Percentiles rank a stretch among this genome's conserved stretches.
Evolutionary conservation across 2,888 invertebrate species (phyloP).

Genomic region (Ommatoiulus sabulosus): DNA sequence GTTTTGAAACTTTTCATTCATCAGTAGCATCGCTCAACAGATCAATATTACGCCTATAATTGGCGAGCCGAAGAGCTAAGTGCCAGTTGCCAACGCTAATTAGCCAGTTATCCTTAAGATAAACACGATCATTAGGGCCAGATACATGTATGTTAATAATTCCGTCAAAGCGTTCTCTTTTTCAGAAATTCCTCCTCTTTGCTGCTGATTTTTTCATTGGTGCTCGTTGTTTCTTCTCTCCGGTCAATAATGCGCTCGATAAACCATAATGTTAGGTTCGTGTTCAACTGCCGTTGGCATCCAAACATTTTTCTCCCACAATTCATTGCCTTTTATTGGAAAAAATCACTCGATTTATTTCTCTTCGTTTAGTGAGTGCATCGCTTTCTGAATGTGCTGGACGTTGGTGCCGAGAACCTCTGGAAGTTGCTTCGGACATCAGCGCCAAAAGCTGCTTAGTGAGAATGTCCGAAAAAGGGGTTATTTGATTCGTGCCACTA

Average conservation of each 20-base stretch:
- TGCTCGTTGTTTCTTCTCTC: neutral
- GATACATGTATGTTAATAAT: neutral
- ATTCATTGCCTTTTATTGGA: slow-evolving; percentile 35
- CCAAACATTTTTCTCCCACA: slow-evolving; percentile 8
- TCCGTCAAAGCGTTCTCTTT: neutral
- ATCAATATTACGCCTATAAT: neutral
- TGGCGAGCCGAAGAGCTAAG: neutral
- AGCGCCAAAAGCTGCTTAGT: neutral
- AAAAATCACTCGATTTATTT: slow-evolving; percentile 21
- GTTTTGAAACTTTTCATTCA: neutral
- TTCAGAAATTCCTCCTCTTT: neutral
- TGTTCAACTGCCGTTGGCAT: slow-evolving; percentile 33
- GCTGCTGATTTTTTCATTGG: neutral
- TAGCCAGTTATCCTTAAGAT: neutral
- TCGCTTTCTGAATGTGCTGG: neutral
- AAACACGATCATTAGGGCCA: neutral
- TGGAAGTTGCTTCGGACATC: neutral
- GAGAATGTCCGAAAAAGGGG: neutral
- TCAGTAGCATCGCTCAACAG: neutral
- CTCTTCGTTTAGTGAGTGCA: neutral
- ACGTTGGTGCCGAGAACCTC: neutral
- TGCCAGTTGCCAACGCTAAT: neutral
- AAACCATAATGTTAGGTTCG: slow-evolving; percentile 33
- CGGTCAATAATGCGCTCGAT: slow-evolving; percentile 36
- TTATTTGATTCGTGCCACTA: neutral